Evolutionary conservation across 1,140 invertebrate genomes (phyloP).

Genomic region (Ceratoteleas bidentatus): DNA sequence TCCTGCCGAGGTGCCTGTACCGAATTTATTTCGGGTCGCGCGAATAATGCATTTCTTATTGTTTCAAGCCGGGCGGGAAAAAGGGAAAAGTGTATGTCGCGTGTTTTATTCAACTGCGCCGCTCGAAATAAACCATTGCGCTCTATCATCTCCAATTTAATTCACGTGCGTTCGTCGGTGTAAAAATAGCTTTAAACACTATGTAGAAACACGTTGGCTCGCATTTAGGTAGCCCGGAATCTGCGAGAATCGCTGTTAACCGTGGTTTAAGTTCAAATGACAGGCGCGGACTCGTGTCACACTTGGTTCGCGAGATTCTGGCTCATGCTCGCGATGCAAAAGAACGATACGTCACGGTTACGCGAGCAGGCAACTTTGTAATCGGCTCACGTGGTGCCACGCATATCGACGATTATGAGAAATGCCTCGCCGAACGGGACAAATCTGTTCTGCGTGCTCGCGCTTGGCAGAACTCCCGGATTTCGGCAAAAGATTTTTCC

Average conservation of each 20-base stretch:
- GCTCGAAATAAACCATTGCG: slow-evolving; percentile 14
- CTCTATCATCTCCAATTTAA: slow-evolving; percentile 24
- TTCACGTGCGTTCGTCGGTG: slow-evolving; percentile 12
- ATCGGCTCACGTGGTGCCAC: slow-evolving; percentile 60
- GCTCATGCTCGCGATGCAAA: slow-evolving; percentile 9
- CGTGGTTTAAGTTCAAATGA: slow-evolving; percentile 44
- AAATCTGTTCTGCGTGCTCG: slow-evolving; percentile 72
- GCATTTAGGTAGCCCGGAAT: not conserved
- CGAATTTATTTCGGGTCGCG: not conserved
- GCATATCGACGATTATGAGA: slow-evolving; percentile 69
- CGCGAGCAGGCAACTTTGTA: slow-evolving; percentile 60
- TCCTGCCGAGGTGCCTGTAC: not conserved
- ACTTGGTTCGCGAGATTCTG: slow-evolving; percentile 29
- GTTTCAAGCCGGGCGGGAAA: not conserved
- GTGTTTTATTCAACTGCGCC: not conserved
- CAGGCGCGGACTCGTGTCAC: slow-evolving; percentile 11
- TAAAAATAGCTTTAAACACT: slow-evolving; percentile 29
- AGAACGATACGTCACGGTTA: slow-evolving; percentile 58
- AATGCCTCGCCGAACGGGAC: slow-evolving; percentile 69
- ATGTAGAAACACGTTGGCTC: slow-evolving; percentile 17
- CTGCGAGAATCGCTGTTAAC: slow-evolving; percentile 38
- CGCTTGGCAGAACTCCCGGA: slow-evolving; percentile 69
- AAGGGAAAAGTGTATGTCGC: not conserved
- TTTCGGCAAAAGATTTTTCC: slow-evolving; percentile 65
- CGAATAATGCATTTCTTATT: not conserved